Evolutionary conservation across 2,113 vertebrate genomes (phyloP).

Genomic region (Ranitomeya variabilis): DNA sequence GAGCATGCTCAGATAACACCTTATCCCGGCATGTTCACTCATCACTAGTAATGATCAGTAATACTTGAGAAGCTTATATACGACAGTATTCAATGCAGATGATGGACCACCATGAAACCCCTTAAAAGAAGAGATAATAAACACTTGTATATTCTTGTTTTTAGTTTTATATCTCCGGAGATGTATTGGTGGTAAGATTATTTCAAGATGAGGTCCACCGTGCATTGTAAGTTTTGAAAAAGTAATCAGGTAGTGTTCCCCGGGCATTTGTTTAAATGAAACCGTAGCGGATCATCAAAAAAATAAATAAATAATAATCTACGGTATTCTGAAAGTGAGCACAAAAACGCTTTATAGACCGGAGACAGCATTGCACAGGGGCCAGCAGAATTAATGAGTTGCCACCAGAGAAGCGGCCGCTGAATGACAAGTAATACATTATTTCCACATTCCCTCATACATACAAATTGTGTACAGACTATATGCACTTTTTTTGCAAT

Average conservation of each 20-base stretch:
- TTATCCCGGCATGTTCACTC: no score
- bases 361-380: neutral
- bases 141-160: neutral
- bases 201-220: neutral
- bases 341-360: neutral
- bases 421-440: constrained; percentile 2
- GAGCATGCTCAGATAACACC: no score
- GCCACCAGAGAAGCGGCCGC: neutral
- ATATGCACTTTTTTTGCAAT: no score
- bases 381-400: neutral
- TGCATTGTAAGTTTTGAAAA: neutral
- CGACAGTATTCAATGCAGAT: neutral
- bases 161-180: neutral
- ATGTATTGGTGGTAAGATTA: neutral
- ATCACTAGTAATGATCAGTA: no score
- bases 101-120: neutral
- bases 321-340: neutral
- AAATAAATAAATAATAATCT: no score
- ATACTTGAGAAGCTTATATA: no score
- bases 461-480: neutral
- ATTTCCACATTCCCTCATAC: neutral
- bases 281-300: neutral
- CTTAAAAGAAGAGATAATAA: neutral
- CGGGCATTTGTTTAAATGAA: neutral
- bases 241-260: neutral